Evolutionary conservation across 2,888 invertebrate genomes (phyloP).

Genomic region (Aquatica leii): DNA sequence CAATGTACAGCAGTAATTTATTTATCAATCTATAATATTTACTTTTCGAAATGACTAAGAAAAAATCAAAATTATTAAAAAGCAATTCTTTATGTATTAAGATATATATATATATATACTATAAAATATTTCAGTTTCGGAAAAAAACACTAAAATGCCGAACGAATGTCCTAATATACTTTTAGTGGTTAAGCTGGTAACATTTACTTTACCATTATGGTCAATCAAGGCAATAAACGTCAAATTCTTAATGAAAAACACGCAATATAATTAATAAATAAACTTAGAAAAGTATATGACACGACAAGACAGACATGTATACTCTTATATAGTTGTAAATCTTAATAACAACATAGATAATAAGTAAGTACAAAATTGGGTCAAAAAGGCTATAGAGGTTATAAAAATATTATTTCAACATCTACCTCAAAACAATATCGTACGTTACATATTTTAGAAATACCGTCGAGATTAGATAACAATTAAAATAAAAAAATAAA

Average conservation of each 20-base stretch:
- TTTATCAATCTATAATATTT: too few species aligned
- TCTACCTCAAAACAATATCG: constrained; percentile 15
- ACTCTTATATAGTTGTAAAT: constrained; percentile 4
- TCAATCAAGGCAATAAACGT: constrained; percentile 1
- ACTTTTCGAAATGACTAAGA: too few species aligned
- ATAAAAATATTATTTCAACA: constrained; percentile 22
- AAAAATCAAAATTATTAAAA: too few species aligned
- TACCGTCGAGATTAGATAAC: constrained; percentile 1
- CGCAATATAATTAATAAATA: background rate
- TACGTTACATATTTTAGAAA: background rate
- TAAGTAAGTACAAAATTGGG: constrained; percentile 14
- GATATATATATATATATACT: too few species aligned
- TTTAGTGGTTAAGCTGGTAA: too few species aligned
- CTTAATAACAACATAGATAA: constrained; percentile 16
- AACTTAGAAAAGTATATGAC: background rate
- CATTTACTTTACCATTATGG: background rate
- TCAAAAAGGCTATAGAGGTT: constrained; percentile 26
- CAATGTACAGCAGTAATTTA: too few species aligned
- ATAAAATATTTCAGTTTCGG: too few species aligned
- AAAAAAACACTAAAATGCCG: too few species aligned
- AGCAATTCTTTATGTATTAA: too few species aligned
- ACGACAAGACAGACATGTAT: background rate
- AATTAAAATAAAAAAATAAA: background rate
- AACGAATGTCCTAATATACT: too few species aligned
- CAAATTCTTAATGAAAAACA: background rate